These are phyloP conservation scores for Erithacus rubecula DNA, from an alignment of 2,797 vertebrate species.

Conservation along the genomic window DNA sequence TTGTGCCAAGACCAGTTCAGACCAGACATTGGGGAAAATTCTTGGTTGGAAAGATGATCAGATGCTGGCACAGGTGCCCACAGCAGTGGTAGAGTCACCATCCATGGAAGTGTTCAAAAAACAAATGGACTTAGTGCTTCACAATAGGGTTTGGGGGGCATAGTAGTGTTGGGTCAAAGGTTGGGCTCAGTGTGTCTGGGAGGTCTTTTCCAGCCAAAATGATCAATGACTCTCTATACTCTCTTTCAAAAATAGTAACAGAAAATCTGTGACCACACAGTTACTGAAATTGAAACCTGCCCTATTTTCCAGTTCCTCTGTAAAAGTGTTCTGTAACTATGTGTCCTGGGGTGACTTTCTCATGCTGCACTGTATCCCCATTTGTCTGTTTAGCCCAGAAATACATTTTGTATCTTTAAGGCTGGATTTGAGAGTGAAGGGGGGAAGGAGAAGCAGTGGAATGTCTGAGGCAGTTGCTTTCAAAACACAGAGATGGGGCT, in stretches of 20 bases:
- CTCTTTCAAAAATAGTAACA: background rate
- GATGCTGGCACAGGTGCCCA: background rate
- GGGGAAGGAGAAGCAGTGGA: too few relatives aligned
- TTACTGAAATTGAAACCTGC: background rate
- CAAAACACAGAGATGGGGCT: too few relatives aligned
- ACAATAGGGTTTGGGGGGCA: background rate
- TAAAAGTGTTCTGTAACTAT: background rate
- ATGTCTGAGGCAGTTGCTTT: too few relatives aligned
- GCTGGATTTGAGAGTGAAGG: too few relatives aligned
- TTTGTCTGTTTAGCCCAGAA: too few relatives aligned
- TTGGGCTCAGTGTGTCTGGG: background rate
- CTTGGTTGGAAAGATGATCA: background rate
- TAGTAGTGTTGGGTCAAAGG: fast-evolving
- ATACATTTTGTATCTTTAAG: too few relatives aligned
- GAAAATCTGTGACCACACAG: background rate
- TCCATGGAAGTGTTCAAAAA: background rate
- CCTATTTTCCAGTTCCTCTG: background rate
- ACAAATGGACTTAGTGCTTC: fast-evolving
- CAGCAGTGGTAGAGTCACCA: background rate
- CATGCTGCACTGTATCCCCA: too few relatives aligned
- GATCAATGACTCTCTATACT: background rate
- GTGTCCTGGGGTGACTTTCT: too few relatives aligned
- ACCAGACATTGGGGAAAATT: background rate
- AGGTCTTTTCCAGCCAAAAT: background rate
- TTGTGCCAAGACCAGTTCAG: background rate